A percentile compares a stretch with the other conserved stretches of the same genome.
These are phyloP conservation scores for Oryzias melastigma DNA, from an alignment of 2,113 vertebrate genomes.

Conservation along the genomic window DNA sequence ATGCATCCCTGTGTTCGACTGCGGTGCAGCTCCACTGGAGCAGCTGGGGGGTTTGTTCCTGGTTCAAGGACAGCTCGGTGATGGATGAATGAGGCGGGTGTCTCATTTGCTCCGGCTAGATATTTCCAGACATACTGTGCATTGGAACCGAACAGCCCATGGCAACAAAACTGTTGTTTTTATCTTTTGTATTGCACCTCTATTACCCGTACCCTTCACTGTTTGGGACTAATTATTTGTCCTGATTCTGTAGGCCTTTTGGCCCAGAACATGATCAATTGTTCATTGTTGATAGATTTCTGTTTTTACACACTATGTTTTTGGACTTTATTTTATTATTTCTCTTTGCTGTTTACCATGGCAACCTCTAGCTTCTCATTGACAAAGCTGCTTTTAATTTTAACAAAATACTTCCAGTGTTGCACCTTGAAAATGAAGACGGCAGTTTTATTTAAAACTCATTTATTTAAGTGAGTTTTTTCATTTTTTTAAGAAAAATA, in stretches of 20 bases:
- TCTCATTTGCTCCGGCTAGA: conserved; percentile 31
- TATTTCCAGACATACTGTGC: conserved; percentile 21
- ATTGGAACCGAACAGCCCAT: conserved; percentile 20
- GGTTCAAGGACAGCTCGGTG: conserved; percentile 60
- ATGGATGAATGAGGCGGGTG: conserved; percentile 26
- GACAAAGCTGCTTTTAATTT: too few relatives aligned
- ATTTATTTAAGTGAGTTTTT: not conserved
- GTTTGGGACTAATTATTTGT: too few relatives aligned
- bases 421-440: too few relatives aligned
- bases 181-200: conserved; percentile 1
- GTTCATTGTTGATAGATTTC: too few relatives aligned
- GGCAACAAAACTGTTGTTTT: not conserved
- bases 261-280: too few relatives aligned
- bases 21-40: conserved; percentile 51
- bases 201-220: not conserved
- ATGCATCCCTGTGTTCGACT: conserved; percentile 38
- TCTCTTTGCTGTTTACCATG: too few relatives aligned
- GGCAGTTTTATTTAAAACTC: too few relatives aligned
- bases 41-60: conserved; percentile 42
- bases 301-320: too few relatives aligned
- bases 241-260: too few relatives aligned
- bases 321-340: too few relatives aligned
- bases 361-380: too few relatives aligned
- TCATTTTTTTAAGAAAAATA: not conserved
- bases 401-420: too few relatives aligned